Evolutionary conservation across 1,140 invertebrate genomes (phyloP).

Genomic region (Dendrolimus punctatus): DNA sequence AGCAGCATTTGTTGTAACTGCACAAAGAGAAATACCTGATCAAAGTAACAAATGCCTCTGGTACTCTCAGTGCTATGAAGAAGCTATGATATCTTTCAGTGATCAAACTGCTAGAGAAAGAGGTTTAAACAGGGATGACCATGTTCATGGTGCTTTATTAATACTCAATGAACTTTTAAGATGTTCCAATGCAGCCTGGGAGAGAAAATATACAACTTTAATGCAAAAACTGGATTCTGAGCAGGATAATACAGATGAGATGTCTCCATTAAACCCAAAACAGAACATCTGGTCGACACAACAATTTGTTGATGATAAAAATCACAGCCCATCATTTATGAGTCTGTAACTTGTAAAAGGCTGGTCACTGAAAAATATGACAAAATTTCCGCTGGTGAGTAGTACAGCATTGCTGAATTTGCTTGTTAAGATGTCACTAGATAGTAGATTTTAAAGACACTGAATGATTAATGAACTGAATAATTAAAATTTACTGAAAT

Average conservation of each 20-base stretch:
- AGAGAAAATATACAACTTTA: slow-evolving; percentile 83
- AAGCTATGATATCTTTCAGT: slow-evolving; percentile 84
- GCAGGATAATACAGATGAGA: slow-evolving; percentile 68
- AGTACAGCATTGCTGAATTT: not conserved
- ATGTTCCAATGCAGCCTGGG: slow-evolving; percentile 93
- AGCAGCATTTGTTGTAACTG: slow-evolving; percentile 93
- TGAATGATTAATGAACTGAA: too few relatives aligned
- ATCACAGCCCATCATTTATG: slow-evolving; percentile 72
- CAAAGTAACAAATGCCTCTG: slow-evolving; percentile 91
- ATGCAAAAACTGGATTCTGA: slow-evolving; percentile 71
- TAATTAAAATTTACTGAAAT: too few relatives aligned
- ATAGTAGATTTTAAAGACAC: too few relatives aligned
- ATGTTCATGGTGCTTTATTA: slow-evolving; percentile 93
- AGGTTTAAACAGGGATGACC: slow-evolving; percentile 89
- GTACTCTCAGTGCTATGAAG: slow-evolving; percentile 94
- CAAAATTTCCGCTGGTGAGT: slow-evolving; percentile 79
- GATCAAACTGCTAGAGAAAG: slow-evolving; percentile 80
- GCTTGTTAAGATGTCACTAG: too few relatives aligned
- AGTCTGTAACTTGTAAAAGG: slow-evolving; percentile 89
- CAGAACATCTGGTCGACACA: slow-evolving; percentile 71
- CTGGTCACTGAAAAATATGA: slow-evolving; percentile 90
- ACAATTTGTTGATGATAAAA: slow-evolving; percentile 77
- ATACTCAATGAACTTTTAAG: slow-evolving; percentile 96
- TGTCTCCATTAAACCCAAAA: slow-evolving; percentile 69
- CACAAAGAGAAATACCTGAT: slow-evolving; percentile 93